phyloP scores from a whole-genome alignment of 2,888 invertebrate species.

The Petrolisthes cinctipes region DNA sequence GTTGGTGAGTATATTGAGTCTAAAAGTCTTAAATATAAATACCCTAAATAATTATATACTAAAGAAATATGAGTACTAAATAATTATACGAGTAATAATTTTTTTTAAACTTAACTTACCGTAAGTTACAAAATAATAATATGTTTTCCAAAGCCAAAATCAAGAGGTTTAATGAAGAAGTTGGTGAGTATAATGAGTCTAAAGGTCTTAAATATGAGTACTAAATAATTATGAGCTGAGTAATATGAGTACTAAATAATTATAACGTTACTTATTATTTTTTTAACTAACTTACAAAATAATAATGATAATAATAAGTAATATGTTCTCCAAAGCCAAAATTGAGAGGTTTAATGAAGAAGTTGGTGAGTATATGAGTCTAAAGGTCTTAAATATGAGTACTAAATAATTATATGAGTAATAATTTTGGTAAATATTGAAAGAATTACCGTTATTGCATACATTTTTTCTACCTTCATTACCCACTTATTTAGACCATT shows the following conservation, averaged over 20 bases:
- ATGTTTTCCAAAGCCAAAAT: too few species aligned
- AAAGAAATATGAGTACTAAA: conserved; percentile 2
- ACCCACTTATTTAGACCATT: too few species aligned
- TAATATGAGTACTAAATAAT: background rate
- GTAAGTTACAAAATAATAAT: background rate
- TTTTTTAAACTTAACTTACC: background rate
- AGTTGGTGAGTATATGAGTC: conserved; percentile 30
- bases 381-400: background rate
- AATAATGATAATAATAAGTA: background rate
- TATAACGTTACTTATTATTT: too few species aligned
- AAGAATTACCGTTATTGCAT: too few species aligned
- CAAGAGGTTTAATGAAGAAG: conserved; percentile 60
- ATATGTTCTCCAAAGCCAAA: conserved; percentile 58
- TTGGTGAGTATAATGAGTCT: too few species aligned
- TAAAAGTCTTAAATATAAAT: background rate
- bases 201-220: too few species aligned
- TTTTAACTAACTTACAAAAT: too few species aligned
- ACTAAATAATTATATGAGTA: background rate
- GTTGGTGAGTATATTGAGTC: conserved; percentile 27
- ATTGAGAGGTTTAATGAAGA: conserved; percentile 59
- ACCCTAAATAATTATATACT: background rate
- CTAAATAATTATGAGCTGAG: conserved; percentile 19
- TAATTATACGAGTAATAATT: background rate
- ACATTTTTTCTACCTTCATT: too few species aligned
- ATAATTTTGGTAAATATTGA: background rate